Percentiles rank a stretch among this genome's conserved stretches.
These are phyloP conservation scores for Lymantria dispar DNA, from an alignment of 2,888 invertebrate species.

Conservation along the genomic window DNA sequence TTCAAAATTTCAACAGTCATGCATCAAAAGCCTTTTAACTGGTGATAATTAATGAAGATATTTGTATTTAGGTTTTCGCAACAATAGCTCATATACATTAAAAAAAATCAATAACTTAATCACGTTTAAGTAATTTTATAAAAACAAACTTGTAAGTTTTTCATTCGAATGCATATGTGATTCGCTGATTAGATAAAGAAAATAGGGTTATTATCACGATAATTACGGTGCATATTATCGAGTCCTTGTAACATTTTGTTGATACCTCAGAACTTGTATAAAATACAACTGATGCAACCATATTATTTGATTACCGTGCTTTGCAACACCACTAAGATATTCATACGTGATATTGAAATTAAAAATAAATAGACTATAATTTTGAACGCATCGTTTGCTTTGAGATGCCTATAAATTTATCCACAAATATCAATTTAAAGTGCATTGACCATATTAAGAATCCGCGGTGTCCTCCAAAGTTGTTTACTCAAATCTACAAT, in stretches of 20 bases:
- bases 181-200: conserved; percentile 33
- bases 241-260: conserved; percentile 63
- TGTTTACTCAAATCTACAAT: neutral
- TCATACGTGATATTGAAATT: conserved; percentile 14
- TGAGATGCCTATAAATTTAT: conserved; percentile 8
- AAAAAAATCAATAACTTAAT: too few relatives aligned
- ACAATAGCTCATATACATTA: too few relatives aligned
- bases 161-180: conserved; percentile 25
- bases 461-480: conserved; percentile 3
- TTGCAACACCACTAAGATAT: conserved; percentile 9
- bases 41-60: too few relatives aligned
- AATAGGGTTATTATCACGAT: conserved; percentile 40
- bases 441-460: conserved; percentile 7
- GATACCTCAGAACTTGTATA: conserved; percentile 36
- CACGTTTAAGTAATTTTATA: too few relatives aligned
- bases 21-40: too few relatives aligned
- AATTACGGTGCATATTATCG: conserved; percentile 46
- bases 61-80: too few relatives aligned
- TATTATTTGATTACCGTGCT: conserved; percentile 32
- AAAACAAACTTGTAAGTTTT: conserved; percentile 3
- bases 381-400: conserved; percentile 11
- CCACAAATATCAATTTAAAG: conserved; percentile 3
- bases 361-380: conserved; percentile 13
- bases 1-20: too few relatives aligned
- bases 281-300: conserved; percentile 35